These are phyloP conservation scores for Malaclemys terrapin DNA, from an alignment of 2,113 vertebrate genomes.

Conservation along the genomic window DNA sequence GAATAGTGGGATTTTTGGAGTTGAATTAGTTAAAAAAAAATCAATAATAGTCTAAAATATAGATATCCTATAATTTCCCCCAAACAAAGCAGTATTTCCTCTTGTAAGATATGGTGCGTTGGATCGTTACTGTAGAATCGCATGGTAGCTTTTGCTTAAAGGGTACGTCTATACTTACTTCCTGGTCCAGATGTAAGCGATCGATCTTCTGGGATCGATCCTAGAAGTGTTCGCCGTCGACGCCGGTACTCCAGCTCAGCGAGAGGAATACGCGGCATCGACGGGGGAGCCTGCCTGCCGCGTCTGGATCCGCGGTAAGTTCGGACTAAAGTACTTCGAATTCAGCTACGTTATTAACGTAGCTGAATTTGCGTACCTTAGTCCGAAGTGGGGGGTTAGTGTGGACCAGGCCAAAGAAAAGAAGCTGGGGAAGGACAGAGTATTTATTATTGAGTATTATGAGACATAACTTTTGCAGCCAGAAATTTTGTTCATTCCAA, in stretches of 20 bases:
- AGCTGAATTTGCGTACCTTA: no score
- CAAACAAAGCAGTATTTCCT: neutral
- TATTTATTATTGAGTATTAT: neutral
- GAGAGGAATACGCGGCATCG: no score
- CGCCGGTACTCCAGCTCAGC: no score
- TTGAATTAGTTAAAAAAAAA: neutral
- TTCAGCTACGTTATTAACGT: no score
- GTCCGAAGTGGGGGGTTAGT: no score
- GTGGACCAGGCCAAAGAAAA: neutral
- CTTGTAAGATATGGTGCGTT: neutral
- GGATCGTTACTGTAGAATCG: neutral
- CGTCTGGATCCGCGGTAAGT: no score
- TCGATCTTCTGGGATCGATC: no score
- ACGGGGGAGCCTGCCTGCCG: no score
- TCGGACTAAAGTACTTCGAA: no score
- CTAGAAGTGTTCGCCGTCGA: no score
- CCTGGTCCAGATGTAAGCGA: no score
- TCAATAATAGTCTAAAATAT: neutral
- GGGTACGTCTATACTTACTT: no score
- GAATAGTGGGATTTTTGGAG: neutral
- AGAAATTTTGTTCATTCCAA: neutral
- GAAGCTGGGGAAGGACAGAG: neutral
- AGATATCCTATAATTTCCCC: neutral
- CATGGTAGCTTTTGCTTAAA: neutral
- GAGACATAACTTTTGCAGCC: neutral